These are phyloP conservation scores for Cygnus buccinator DNA, from an alignment of 2,113 vertebrate species.

Conservation along the genomic window DNA sequence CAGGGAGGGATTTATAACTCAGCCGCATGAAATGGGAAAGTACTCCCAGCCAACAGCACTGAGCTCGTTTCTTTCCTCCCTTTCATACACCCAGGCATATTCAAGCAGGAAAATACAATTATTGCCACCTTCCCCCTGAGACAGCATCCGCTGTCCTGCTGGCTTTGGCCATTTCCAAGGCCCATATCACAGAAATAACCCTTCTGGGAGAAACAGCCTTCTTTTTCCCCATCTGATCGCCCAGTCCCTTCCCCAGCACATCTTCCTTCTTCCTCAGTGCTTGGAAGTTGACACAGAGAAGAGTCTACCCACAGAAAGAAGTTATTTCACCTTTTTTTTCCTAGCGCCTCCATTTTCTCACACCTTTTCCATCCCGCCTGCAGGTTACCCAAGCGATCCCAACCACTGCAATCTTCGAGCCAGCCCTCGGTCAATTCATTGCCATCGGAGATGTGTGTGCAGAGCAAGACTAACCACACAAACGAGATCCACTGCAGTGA, in stretches of 20 bases:
- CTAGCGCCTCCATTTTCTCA: neutral
- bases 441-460: neutral
- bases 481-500: neutral
- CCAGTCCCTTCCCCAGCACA: neutral
- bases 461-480: neutral
- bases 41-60: neutral
- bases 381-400: neutral
- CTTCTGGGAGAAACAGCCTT: neutral
- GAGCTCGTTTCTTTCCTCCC: neutral
- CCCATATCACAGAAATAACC: neutral
- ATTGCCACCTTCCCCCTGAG: neutral
- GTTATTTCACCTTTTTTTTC: neutral
- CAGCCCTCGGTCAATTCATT: neutral
- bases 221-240: neutral
- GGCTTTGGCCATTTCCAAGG: neutral
- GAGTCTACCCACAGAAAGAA: neutral
- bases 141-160: neutral
- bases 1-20: neutral
- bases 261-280: neutral
- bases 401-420: neutral
- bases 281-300: neutral
- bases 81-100: neutral
- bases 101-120: neutral
- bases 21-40: neutral
- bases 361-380: neutral